A percentile compares a stretch with the other conserved stretches of the same genome.
These are phyloP conservation scores for Oenanthe oenanthe DNA, from an alignment of 2,113 vertebrate genomes.

Conservation along the genomic window DNA sequence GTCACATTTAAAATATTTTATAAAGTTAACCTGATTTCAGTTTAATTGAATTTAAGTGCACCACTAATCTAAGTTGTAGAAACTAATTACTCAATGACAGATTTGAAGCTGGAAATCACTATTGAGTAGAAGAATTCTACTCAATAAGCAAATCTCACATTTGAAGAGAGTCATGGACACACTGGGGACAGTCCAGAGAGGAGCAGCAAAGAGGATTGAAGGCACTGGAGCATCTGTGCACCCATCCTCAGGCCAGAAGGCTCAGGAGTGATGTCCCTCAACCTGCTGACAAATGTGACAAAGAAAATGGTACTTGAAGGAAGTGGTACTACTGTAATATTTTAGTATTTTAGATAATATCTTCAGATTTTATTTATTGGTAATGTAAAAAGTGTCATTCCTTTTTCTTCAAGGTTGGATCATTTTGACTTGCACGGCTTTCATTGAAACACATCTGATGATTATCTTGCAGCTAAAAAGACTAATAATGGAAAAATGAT, in stretches of 20 bases:
- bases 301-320: neutral
- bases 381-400: neutral
- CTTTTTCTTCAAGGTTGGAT: neutral
- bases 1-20: conserved; percentile 23
- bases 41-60: conserved; percentile 31
- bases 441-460: neutral
- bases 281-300: neutral
- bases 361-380: neutral
- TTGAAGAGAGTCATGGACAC: neutral
- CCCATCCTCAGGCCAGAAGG: too few species aligned
- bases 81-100: neutral
- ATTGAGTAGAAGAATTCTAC: neutral
- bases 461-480: neutral
- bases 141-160: neutral
- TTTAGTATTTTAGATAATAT: neutral
- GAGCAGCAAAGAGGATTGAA: neutral
- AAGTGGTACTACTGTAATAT: neutral
- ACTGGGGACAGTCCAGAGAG: neutral
- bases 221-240: too few species aligned
- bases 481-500: neutral
- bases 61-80: neutral
- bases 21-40: conserved; percentile 5
- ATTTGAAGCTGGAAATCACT: neutral
- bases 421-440: neutral
- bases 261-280: neutral